Evolutionary conservation across 2,797 vertebrate genomes (phyloP).

Genomic region (Echiichthys vipera): DNA sequence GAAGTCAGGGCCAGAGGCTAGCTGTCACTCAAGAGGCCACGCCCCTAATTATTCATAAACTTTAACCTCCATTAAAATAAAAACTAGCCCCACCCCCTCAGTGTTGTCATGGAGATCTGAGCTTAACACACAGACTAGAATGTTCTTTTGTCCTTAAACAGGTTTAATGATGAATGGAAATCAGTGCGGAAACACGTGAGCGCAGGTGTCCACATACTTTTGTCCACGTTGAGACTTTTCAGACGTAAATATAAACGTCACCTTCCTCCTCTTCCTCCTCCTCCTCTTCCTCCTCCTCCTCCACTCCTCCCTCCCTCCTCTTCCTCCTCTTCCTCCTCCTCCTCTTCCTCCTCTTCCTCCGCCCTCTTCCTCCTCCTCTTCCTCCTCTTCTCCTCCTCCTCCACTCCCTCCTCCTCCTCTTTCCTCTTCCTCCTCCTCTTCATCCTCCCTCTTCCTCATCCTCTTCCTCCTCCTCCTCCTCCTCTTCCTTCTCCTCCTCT

Average conservation of each 20-base stretch:
- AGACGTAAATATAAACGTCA: not conserved
- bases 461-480: not conserved
- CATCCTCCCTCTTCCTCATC: no score
- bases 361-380: not conserved
- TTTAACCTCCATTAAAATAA: no score
- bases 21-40: no score
- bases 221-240: not conserved
- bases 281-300: no score
- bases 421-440: not conserved
- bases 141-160: no score
- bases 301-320: no score
- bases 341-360: not conserved
- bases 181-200: not conserved
- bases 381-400: not conserved
- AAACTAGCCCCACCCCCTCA: no score
- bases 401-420: not conserved
- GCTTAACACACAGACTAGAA: not conserved
- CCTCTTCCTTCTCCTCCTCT: not conserved
- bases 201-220: not conserved
- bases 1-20: no score
- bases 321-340: not conserved
- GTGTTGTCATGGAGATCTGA: no score
- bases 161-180: no score
- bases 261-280: not conserved
- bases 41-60: no score